Base-by-base conservation (phyloP, 2,113 vertebrate species). In the Grantiella picta region DNA sequence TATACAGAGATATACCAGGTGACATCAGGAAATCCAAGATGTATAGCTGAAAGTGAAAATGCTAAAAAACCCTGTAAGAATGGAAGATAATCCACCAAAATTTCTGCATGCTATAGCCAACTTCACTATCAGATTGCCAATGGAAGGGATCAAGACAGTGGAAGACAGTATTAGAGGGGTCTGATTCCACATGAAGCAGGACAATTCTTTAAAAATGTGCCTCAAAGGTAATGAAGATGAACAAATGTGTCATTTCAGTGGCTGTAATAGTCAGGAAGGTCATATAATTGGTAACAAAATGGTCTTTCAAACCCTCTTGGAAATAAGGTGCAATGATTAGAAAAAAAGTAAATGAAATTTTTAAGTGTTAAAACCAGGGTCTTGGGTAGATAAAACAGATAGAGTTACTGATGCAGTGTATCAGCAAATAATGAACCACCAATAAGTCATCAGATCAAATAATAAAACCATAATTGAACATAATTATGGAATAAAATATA, bases 21-120 rank as follows among this genome's bases (percentile, higher is more conserved):
- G 50, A 56, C 21, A 57, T 42, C 9, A 87, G 2, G 19, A 77
- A 84, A 53, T 35, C 12, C 9, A 65, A 69, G 12, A 45, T 14
- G 8, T 47, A 66, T 2, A 47, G 33, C 2, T 72, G 35, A 60
- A 89, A 72, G 12, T 69, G 11, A 77, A 79, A 90, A 72, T 8
- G 5, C 6, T 28, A 70, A 12, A 16, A 56, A 31, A 0, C 1
- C 5, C 4, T 1, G 1, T 21, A 73, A 69, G 3, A 45, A 72
- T 29, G 5, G 52, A 19, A 42, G 25, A 65, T 38, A 70, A 44
- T 8, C 3, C 22, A 36, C 19, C 19, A 20, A 71, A 14, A 52
- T 38, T 57, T 61, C 40, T 82, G 15, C 14, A 40, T 33, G 12
- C 19, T 82, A 54, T 17, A 84, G 57, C 5, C 60, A 80, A 47